These are phyloP conservation scores for Chroicocephalus ridibundus DNA, from an alignment of 2,113 vertebrate genomes.

Conservation along the genomic window DNA sequence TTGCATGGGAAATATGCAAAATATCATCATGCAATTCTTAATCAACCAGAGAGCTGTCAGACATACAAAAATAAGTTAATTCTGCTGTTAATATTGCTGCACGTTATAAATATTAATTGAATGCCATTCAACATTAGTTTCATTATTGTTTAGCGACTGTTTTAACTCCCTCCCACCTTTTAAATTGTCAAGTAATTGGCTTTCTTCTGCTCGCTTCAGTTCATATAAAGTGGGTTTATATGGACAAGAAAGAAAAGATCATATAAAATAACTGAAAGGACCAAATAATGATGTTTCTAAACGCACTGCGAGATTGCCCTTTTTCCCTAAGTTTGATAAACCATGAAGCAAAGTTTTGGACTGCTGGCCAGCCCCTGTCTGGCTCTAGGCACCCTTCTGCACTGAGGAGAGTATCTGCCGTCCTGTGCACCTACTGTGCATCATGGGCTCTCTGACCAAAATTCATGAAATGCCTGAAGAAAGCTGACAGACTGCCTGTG, in stretches of 20 bases:
- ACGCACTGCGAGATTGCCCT: neutral
- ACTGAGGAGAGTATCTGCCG: neutral
- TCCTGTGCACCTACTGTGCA: neutral
- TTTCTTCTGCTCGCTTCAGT: slow-evolving; percentile 27
- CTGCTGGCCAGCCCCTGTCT: neutral
- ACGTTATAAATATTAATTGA: slow-evolving; percentile 67
- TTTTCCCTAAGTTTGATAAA: neutral
- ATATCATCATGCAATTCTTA: slow-evolving; percentile 51
- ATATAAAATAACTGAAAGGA: neutral
- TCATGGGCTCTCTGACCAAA: neutral
- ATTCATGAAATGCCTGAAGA: slow-evolving; percentile 40
- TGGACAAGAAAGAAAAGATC: neutral
- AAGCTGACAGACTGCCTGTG: slow-evolving; percentile 58
- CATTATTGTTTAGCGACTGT: slow-evolving; percentile 57
- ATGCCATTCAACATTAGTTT: slow-evolving; percentile 61
- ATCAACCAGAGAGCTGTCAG: slow-evolving; percentile 69
- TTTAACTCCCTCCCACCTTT: slow-evolving; percentile 23
- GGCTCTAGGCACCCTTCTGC: neutral
- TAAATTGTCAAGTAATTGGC: slow-evolving; percentile 59
- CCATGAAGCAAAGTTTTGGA: neutral
- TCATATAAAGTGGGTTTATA: slow-evolving; percentile 10
- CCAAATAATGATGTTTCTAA: neutral
- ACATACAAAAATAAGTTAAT: slow-evolving; percentile 66
- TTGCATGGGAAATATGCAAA: slow-evolving; percentile 65
- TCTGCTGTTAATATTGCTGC: slow-evolving; percentile 59